phyloP scores from a whole-genome alignment of 2,113 vertebrate genomes.

The Calidris pygmaea region DNA sequence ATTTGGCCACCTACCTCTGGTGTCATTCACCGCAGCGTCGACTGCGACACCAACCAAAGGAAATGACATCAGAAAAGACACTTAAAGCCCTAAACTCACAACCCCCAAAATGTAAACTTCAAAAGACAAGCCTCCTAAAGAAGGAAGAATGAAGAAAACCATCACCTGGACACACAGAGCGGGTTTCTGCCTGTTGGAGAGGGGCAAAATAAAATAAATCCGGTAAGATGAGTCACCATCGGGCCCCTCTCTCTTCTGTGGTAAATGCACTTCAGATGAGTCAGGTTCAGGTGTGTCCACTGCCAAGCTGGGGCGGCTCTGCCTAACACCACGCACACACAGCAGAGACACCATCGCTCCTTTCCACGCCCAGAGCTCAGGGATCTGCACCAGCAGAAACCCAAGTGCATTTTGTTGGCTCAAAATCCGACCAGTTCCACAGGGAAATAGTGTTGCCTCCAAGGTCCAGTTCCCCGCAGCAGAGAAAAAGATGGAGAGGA shows the following conservation, averaged over 20 bases:
- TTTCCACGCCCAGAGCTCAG: neutral
- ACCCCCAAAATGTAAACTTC: neutral
- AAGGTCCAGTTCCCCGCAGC: neutral
- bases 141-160: neutral
- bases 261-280: neutral
- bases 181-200: neutral
- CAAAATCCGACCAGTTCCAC: neutral
- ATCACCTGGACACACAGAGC: neutral
- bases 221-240: neutral
- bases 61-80: neutral
- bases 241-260: neutral
- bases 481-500: neutral
- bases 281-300: neutral
- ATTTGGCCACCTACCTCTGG: neutral
- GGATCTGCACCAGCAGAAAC: neutral
- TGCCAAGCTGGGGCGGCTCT: neutral
- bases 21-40: neutral
- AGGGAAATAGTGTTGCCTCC: neutral
- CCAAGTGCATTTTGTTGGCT: neutral
- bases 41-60: neutral
- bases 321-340: neutral
- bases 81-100: neutral
- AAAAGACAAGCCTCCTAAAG: neutral
- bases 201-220: neutral
- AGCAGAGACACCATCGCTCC: neutral